These are phyloP conservation scores for Garrulus glandarius DNA, from an alignment of 2,797 vertebrate genomes.

Conservation along the genomic window DNA sequence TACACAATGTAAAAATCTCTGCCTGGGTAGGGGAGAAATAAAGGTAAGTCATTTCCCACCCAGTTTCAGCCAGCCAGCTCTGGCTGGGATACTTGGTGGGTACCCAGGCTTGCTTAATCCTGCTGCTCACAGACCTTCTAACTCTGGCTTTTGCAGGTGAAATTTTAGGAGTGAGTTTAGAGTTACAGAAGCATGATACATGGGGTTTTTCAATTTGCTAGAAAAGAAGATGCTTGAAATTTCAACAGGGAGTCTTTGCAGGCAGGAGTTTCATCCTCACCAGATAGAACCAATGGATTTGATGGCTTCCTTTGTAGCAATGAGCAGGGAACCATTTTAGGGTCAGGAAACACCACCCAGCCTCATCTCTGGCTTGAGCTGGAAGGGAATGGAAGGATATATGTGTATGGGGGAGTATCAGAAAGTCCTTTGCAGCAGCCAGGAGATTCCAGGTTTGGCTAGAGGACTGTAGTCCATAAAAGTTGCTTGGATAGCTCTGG, in stretches of 20 bases:
- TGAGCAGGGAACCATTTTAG: accelerated
- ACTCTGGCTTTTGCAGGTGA: neutral
- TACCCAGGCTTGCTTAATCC: neutral
- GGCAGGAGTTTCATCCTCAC: neutral
- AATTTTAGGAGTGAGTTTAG: neutral
- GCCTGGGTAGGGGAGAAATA: neutral
- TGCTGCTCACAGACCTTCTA: neutral
- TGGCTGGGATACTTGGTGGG: neutral
- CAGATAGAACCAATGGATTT: accelerated
- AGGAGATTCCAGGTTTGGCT: slow-evolving; percentile 17
- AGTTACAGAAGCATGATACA: neutral
- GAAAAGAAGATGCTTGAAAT: neutral
- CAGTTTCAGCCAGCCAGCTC: neutral
- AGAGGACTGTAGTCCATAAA: neutral
- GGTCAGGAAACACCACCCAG: neutral
- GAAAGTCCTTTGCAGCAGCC: neutral
- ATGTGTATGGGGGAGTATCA: accelerated
- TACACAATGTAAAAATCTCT: neutral
- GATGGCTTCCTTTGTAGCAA: neutral
- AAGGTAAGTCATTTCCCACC: neutral
- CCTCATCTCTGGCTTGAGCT: neutral
- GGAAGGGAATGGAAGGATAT: neutral
- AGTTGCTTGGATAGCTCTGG: neutral
- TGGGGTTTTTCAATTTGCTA: neutral
- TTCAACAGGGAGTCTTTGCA: neutral